Percentiles rank a stretch among this genome's conserved stretches.
Conservation (phyloP, 1,140 invertebrate species). For the Megalonaias nervosa region DNA sequence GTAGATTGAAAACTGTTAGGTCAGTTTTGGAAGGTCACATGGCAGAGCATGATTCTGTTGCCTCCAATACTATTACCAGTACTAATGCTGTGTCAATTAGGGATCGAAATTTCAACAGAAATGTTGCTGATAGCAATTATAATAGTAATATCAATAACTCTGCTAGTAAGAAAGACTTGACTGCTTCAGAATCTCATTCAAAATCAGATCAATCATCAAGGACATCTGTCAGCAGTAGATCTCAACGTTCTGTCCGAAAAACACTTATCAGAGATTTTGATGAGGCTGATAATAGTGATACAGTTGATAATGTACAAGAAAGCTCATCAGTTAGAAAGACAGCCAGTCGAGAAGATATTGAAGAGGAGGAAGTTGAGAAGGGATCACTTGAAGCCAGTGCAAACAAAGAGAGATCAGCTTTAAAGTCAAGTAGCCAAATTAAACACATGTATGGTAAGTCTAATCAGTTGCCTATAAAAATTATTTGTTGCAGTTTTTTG, state of each 20-base stretch:
- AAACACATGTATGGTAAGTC: conserved; percentile 42
- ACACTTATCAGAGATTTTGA: conserved; percentile 35
- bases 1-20: conserved; percentile 36
- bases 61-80: conserved; percentile 20
- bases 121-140: no score
- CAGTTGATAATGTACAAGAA: no score
- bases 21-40: conserved; percentile 16
- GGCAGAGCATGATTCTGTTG: conserved; percentile 8
- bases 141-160: no score
- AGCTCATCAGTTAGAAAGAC: no score
- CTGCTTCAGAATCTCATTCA: no score
- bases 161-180: no score
- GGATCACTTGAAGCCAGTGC: conserved; percentile 32
- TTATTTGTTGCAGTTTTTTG: no score
- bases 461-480: neutral
- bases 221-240: neutral
- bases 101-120: no score
- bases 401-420: neutral
- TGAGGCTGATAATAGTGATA: neutral
- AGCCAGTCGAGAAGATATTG: no score
- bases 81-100: neutral
- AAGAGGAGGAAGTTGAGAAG: conserved; percentile 39
- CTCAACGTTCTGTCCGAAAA: conserved; percentile 25
- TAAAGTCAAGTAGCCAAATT: neutral
- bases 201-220: no score